Conservation (phyloP, 2,888 invertebrate genomes). For the Drosophila anomelani region DNA sequence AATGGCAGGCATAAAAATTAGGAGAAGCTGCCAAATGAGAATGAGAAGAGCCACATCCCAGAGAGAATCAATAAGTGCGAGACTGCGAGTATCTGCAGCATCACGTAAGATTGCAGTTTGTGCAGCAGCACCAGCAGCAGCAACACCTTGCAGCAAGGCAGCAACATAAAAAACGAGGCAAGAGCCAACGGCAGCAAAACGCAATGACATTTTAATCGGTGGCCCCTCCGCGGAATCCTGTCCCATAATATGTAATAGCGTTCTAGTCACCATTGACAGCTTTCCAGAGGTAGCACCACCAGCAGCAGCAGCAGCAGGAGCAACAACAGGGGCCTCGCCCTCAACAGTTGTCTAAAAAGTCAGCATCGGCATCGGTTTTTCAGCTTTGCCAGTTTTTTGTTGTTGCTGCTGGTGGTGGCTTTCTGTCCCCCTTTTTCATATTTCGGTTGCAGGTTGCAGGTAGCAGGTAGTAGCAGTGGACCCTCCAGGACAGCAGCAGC, state of each 20-base stretch:
- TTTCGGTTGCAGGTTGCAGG: constrained; percentile 42
- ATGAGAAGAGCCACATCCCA: neutral
- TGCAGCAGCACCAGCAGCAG: constrained; percentile 6
- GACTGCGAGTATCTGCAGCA: constrained; percentile 11
- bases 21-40: neutral
- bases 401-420: neutral
- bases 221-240: constrained; percentile 24
- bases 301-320: constrained; percentile 13
- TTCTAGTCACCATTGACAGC: constrained; percentile 57
- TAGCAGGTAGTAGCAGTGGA: constrained; percentile 16
- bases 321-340: constrained; percentile 42
- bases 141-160: constrained; percentile 19
- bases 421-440: constrained; percentile 27
- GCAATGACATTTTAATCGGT: constrained; percentile 79
- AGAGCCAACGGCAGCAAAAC: constrained; percentile 67
- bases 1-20: constrained; percentile 11
- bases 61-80: constrained; percentile 17
- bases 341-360: constrained; percentile 55
- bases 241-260: constrained; percentile 53
- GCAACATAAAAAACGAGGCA: constrained; percentile 8
- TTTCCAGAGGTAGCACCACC: constrained; percentile 14
- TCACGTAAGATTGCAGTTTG: constrained; percentile 15
- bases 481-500: constrained; percentile 34
- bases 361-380: constrained; percentile 27
- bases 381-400: constrained; percentile 9